Conservation (phyloP, 1,140 invertebrate species). For the Fragariocoptes setiger region DNA sequence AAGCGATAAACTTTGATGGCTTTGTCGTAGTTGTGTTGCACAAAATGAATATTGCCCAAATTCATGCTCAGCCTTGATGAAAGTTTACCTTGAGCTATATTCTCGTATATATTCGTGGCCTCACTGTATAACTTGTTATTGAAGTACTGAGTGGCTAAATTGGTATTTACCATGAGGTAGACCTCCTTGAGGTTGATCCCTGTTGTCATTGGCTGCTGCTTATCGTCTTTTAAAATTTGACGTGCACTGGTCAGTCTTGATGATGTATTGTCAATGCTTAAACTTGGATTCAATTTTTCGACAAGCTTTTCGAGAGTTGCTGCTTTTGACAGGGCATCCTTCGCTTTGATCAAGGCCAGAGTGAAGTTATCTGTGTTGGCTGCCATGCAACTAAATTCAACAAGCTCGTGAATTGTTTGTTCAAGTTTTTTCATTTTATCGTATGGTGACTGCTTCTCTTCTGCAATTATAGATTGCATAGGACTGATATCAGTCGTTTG, state of each 20-base stretch:
- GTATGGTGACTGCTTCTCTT: conserved; percentile 28
- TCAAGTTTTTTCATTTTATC: conserved; percentile 52
- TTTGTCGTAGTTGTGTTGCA: conserved; percentile 67
- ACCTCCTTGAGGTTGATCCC: conserved; percentile 7
- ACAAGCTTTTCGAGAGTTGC: conserved; percentile 5
- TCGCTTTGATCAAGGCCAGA: conserved; percentile 52
- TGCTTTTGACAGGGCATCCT: conserved; percentile 78
- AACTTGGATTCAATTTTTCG: background rate
- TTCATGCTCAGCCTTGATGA: conserved; percentile 64
- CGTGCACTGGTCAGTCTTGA: conserved; percentile 59
- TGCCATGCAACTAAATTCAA: conserved; percentile 45
- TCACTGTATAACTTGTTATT: conserved; percentile 78
- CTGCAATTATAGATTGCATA: too few relatives aligned
- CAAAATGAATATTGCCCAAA: conserved; percentile 91
- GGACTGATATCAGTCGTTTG: too few relatives aligned
- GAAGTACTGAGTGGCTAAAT: conserved; percentile 67
- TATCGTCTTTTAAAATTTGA: background rate
- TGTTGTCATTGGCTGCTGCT: conserved; percentile 9
- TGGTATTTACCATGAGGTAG: conserved; percentile 32
- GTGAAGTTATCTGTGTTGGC: conserved; percentile 22
- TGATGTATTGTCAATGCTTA: conserved; percentile 21
- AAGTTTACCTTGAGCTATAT: conserved; percentile 21
- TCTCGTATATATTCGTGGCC: conserved; percentile 73
- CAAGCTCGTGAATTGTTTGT: conserved; percentile 41
- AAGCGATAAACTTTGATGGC: conserved; percentile 91